Conservation (phyloP, 2,888 invertebrate genomes). For the Eilema depressum region DNA sequence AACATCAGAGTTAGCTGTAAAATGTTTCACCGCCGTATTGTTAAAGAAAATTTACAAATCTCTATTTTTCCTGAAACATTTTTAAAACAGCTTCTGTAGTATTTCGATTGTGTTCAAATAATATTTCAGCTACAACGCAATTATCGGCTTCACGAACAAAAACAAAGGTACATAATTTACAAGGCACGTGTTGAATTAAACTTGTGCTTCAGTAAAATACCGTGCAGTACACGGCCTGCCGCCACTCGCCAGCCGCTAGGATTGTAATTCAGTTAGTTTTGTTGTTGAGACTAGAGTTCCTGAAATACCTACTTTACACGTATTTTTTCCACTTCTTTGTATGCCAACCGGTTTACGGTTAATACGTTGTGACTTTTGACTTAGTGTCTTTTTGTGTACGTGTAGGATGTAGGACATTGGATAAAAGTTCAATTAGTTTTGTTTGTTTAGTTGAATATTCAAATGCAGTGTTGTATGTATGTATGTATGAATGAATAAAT, state of each 20-base stretch:
- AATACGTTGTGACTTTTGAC: not conserved
- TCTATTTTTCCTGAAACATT: not conserved
- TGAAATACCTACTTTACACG: not conserved
- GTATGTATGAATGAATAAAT: too few relatives aligned
- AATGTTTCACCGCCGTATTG: too few relatives aligned
- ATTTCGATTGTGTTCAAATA: not conserved
- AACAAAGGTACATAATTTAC: not conserved
- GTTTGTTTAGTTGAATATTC: not conserved
- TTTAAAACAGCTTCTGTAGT: not conserved
- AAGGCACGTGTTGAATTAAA: not conserved
- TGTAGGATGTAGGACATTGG: not conserved
- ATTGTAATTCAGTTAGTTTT: not conserved
- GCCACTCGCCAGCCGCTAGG: too few relatives aligned
- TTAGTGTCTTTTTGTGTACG: not conserved
- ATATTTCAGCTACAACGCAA: not conserved
- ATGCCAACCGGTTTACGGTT: not conserved
- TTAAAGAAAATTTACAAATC: too few relatives aligned
- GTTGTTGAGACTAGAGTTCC: constrained; percentile 1
- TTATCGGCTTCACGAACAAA: not conserved
- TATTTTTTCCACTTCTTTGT: constrained; percentile 4
- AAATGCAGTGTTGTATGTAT: not conserved
- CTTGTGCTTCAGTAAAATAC: not conserved
- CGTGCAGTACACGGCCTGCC: too few relatives aligned
- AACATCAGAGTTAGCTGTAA: too few relatives aligned
- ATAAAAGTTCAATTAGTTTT: not conserved